Evolutionary conservation across 2,888 invertebrate genomes (phyloP), one percentile per base, ranked within the genome.

Genomic region (Oxystoma pomonae): DNA sequence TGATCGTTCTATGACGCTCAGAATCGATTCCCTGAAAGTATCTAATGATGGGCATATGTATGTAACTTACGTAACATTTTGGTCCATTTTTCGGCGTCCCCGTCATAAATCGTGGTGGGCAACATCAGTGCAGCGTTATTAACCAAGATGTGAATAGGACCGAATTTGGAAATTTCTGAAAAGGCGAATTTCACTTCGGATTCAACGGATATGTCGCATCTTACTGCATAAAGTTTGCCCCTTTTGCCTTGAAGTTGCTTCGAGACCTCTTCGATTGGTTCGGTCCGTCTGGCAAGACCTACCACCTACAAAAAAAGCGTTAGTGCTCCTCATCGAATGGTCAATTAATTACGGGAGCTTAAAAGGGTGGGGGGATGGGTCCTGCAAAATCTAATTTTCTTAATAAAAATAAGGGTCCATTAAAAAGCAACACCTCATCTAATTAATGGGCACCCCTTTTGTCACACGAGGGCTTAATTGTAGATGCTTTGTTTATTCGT

Each of bases 171-270:
- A 70, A 75, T 22, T 76, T 74, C 74, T 74, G 74, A 63, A 59
- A 81, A 80, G 1, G 73, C 72, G 0, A 72, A 68, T 20, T 71
- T 60, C 18, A 81, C 73, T 21, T 75, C 76, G 55, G 71, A 70
- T 65, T 71, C 71, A 16, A 69, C 68, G 7, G 65, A 65, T 1
- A 72, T 51, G 58, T 72, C 73, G 20, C 67, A 67, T 62, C 67
- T 67, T n/a, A 70, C 20, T 0, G 69, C 61, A 56, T 71, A 65
- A 5, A 71, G 56, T 50, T 65, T 63, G 17, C 70, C 71, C 53
- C 60, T 65, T 20, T 65, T 60, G 51, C 59, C 61, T 60, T 65
- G 55, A n/a, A 65, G 58, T 2, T 59, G 62, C 20, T 66, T 62
- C 5, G 67, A 20, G 19, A 66, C 53, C 21, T 67, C 65, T 59